These are phyloP conservation scores for Aphidius colemani DNA, from an alignment of 2,888 invertebrate genomes.

Conservation along the genomic window DNA sequence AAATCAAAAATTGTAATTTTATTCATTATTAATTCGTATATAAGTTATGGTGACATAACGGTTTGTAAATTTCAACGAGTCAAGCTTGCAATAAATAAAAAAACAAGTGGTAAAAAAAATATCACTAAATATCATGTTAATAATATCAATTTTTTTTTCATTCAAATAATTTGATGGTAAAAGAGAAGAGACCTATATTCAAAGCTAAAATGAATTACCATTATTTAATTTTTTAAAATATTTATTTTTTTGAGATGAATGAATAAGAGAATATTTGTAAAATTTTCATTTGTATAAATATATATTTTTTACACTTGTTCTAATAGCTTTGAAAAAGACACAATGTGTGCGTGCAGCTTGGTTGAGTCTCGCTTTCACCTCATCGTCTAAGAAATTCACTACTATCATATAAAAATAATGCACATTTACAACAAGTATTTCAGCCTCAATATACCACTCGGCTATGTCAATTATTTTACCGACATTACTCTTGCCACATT, in stretches of 20 bases:
- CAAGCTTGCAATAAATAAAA: slow-evolving; percentile 20
- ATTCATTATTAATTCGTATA: slow-evolving; percentile 2
- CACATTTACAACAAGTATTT: slow-evolving; percentile 13
- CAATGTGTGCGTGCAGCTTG: slow-evolving; percentile 30
- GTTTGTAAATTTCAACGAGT: slow-evolving; percentile 46
- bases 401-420: slow-evolving; percentile 16
- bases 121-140: no score
- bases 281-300: background rate
- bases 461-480: slow-evolving; percentile 37
- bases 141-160: no score
- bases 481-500: slow-evolving; percentile 2
- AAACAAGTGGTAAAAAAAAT: no score
- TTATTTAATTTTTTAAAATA: no score
- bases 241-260: no score
- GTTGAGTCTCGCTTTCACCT: slow-evolving; percentile 38
- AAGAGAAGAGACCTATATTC: no score
- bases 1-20: slow-evolving; percentile 6
- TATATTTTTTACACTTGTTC: background rate
- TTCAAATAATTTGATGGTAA: no score
- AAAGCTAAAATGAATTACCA: no score
- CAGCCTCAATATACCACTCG: slow-evolving; percentile 11
- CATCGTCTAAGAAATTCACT: slow-evolving; percentile 18
- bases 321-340: slow-evolving; percentile 4
- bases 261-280: background rate
- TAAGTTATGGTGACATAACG: slow-evolving; percentile 47